These are phyloP conservation scores for Sorex araneus DNA, from an alignment of 2,113 vertebrate genomes.

Conservation along the genomic window DNA sequence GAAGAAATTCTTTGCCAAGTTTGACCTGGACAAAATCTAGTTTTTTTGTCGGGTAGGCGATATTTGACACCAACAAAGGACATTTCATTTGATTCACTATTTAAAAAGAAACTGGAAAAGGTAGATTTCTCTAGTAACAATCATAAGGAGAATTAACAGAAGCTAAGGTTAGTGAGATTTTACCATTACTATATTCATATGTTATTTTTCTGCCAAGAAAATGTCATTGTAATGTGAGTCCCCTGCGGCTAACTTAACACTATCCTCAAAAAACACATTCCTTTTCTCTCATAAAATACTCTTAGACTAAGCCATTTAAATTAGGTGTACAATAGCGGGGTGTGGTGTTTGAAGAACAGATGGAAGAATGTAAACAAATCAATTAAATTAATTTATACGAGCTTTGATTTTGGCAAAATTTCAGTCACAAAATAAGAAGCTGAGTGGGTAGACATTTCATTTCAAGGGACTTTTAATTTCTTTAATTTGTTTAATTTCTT, in stretches of 20 bases:
- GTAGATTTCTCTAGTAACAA: not conserved
- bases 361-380: not conserved
- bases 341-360: not conserved
- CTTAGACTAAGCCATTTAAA: not conserved
- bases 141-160: conserved; percentile 16
- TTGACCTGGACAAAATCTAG: not conserved
- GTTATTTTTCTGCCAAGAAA: conserved; percentile 43
- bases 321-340: not conserved
- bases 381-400: conserved; percentile 2
- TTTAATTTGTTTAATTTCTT: too few species aligned
- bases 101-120: not conserved
- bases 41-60: too few species aligned
- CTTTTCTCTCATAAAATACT: not conserved
- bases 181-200: not conserved
- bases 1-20: not conserved
- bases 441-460: not conserved
- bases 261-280: not conserved
- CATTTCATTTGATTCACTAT: not conserved
- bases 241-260: not conserved
- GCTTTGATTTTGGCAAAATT: not conserved
- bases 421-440: conserved; percentile 17
- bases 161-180: not conserved
- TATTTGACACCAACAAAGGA: not conserved
- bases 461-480: not conserved
- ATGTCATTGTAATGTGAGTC: not conserved